Evolutionary conservation across 2,797 vertebrate species (phyloP).

Genomic region (Aplochiton taeniatus): DNA sequence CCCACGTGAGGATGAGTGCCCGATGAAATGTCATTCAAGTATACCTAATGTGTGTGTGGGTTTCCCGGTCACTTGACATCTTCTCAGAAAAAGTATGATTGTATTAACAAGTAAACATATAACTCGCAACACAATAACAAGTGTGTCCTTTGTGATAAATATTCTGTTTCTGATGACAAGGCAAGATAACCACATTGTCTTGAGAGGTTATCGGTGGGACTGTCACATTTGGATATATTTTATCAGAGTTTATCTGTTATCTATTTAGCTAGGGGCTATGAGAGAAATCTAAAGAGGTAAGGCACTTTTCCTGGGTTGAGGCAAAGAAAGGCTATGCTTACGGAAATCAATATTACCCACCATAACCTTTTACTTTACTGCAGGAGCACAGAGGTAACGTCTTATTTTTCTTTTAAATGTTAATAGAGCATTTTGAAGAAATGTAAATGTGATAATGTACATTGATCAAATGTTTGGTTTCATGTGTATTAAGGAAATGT

Average conservation of each 20-base stretch:
- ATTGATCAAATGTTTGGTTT: slow-evolving; percentile 59
- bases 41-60: no score
- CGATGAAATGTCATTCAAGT: no score
- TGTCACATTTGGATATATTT: slow-evolving; percentile 83
- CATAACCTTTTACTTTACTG: slow-evolving; percentile 72
- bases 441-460: slow-evolving; percentile 63
- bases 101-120: slow-evolving; percentile 71
- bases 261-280: slow-evolving; percentile 75
- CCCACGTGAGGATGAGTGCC: no score
- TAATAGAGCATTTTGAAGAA: slow-evolving; percentile 77
- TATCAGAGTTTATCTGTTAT: slow-evolving; percentile 83
- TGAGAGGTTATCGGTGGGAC: slow-evolving; percentile 78
- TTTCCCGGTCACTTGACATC: neutral
- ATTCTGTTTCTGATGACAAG: slow-evolving; percentile 80
- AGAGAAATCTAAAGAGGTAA: slow-evolving; percentile 67
- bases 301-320: slow-evolving; percentile 53
- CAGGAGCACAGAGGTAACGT: slow-evolving; percentile 60
- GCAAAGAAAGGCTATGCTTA: slow-evolving; percentile 74
- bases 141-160: slow-evolving; percentile 80
- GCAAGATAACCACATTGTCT: slow-evolving; percentile 77
- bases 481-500: slow-evolving; percentile 75
- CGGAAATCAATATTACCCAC: slow-evolving; percentile 71
- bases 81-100: slow-evolving; percentile 34
- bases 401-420: slow-evolving; percentile 74
- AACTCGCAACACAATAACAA: slow-evolving; percentile 56